These are phyloP conservation scores for Alviniconcha marisindica DNA, from an alignment of 1,140 invertebrate species.

Conservation along the genomic window DNA sequence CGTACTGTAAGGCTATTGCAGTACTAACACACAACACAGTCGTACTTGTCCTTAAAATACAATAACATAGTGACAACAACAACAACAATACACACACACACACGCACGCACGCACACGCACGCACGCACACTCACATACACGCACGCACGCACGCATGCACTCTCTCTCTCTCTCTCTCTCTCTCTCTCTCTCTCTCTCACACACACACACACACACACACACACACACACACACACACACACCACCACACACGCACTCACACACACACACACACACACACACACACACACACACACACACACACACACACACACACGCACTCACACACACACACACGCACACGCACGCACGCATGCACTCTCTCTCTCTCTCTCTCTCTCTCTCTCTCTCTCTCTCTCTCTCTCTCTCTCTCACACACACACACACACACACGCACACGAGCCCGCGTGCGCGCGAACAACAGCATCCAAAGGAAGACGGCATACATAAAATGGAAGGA, in stretches of 20 bases:
- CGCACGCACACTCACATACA: not conserved
- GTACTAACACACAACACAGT: no score
- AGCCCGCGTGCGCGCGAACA: no score
- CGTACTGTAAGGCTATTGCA: no score
- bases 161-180: not conserved
- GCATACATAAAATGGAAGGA: no score
- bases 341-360: no score
- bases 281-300: not conserved
- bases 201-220: not conserved
- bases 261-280: not conserved
- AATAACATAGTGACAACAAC: no score
- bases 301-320: not conserved
- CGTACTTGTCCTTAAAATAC: no score
- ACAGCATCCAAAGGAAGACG: no score
- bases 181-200: conserved; percentile 8
- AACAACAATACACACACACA: not conserved
- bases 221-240: not conserved
- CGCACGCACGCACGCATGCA: not conserved
- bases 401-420: no score
- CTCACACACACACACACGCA: not conserved
- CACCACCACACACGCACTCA: not conserved
- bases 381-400: no score
- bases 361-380: no score
- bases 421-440: no score
- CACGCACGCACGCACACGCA: not conserved